These are phyloP conservation scores for Antechinus flavipes DNA, from an alignment of 2,113 vertebrate species.

Conservation along the genomic window DNA sequence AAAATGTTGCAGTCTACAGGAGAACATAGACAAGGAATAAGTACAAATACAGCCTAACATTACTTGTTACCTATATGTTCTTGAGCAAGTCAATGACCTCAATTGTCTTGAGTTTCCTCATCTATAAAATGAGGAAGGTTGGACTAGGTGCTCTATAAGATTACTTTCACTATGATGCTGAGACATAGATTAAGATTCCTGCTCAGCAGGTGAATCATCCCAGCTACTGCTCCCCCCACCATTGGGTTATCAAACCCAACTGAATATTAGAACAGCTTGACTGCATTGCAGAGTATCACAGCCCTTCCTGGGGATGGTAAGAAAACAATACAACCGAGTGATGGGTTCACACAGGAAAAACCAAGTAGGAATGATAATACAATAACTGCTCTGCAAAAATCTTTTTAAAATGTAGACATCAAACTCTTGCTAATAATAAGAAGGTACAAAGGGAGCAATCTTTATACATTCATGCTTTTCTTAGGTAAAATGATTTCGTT, in stretches of 20 bases:
- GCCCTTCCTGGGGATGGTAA: slow-evolving; percentile 27
- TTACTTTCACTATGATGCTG: neutral
- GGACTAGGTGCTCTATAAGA: neutral
- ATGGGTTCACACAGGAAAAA: slow-evolving; percentile 50
- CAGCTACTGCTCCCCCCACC: neutral
- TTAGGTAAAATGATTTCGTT: neutral
- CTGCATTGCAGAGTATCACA: slow-evolving; percentile 31
- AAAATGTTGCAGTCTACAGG: neutral
- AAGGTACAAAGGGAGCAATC: neutral
- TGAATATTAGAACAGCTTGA: slow-evolving; percentile 47
- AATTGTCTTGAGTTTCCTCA: neutral
- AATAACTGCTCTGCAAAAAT: slow-evolving; percentile 36
- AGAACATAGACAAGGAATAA: neutral
- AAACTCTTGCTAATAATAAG: slow-evolving; percentile 25
- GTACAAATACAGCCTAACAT: neutral
- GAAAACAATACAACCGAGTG: slow-evolving; percentile 47
- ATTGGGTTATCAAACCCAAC: slow-evolving; percentile 44
- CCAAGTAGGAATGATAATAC: neutral
- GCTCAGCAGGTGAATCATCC: neutral
- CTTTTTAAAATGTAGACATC: slow-evolving; percentile 35
- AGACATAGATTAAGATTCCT: neutral
- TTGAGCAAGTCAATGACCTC: neutral
- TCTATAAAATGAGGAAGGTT: neutral
- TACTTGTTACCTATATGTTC: neutral
- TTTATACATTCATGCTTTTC: neutral